phyloP scores from a whole-genome alignment of 2,888 invertebrate genomes.

The Acleris holmiana region DNA sequence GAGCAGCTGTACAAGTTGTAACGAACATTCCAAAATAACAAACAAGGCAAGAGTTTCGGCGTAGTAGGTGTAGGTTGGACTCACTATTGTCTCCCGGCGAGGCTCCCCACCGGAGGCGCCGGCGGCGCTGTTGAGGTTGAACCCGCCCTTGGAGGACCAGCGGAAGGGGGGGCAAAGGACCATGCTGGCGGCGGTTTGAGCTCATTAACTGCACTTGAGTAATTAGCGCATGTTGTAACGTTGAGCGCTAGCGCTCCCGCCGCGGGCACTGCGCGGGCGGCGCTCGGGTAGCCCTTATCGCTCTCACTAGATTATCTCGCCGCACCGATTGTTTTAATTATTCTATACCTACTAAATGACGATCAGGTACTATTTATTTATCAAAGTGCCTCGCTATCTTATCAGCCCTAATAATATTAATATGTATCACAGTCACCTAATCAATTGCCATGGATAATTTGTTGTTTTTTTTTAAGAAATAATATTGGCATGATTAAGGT shows the following conservation, averaged over 20 bases:
- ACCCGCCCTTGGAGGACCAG: constrained; percentile 70
- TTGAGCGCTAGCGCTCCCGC: constrained; percentile 75
- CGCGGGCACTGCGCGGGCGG: constrained; percentile 60
- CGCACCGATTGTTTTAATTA: constrained; percentile 82
- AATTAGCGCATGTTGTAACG: constrained; percentile 31
- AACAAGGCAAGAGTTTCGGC: neutral
- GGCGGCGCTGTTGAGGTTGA: constrained; percentile 60
- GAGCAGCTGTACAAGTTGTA: too few relatives aligned
- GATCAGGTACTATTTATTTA: constrained; percentile 71
- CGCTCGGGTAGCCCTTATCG: constrained; percentile 70
- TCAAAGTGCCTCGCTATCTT: constrained; percentile 77
- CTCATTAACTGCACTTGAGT: constrained; percentile 13
- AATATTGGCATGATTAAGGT: neutral
- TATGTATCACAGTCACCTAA: constrained; percentile 61
- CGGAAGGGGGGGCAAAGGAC: constrained; percentile 78
- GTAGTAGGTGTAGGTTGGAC: constrained; percentile 7
- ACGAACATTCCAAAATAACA: too few relatives aligned
- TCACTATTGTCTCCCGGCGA: constrained; percentile 66
- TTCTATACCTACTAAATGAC: constrained; percentile 72
- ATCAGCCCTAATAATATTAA: constrained; percentile 68
- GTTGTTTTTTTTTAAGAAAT: constrained; percentile 10
- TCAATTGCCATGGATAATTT: constrained; percentile 52
- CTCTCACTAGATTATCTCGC: constrained; percentile 71
- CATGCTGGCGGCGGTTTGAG: constrained; percentile 53
- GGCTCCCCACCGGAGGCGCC: constrained; percentile 42